Evolutionary conservation across 2,888 invertebrate species (phyloP).

Genomic region (Andricus curvator): DNA sequence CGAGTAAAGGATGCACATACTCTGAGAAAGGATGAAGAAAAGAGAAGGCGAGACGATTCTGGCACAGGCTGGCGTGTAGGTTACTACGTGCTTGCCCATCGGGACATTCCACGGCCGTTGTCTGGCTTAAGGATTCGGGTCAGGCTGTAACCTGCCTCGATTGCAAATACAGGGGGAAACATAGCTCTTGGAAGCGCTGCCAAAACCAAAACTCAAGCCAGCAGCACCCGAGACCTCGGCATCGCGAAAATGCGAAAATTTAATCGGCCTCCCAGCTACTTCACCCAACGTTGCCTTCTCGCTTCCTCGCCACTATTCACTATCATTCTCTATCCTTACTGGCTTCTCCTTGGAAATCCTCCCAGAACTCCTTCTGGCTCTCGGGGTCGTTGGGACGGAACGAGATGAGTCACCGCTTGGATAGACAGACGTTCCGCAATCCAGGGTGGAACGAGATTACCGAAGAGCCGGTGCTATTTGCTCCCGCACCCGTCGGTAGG

Average conservation of each 20-base stretch:
- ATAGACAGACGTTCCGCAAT: constrained; percentile 45
- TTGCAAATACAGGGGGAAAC: constrained; percentile 72
- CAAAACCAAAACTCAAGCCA: constrained; percentile 73
- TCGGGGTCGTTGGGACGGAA: constrained; percentile 46
- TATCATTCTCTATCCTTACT: constrained; percentile 44
- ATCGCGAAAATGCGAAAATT: constrained; percentile 66
- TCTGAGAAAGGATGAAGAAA: constrained; percentile 53
- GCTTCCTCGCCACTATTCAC: constrained; percentile 35
- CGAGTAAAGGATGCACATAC: constrained; percentile 33
- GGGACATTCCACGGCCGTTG: constrained; percentile 68
- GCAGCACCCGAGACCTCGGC: constrained; percentile 56
- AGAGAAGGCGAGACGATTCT: constrained; percentile 53
- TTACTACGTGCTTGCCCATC: constrained; percentile 69
- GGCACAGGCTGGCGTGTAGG: constrained; percentile 69
- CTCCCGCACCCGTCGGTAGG: constrained; percentile 46
- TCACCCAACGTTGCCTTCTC: constrained; percentile 48
- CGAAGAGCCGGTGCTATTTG: constrained; percentile 43
- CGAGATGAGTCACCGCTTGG: constrained; percentile 49
- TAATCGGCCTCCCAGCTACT: constrained; percentile 59
- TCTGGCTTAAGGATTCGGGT: constrained; percentile 73
- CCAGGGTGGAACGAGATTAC: constrained; percentile 52
- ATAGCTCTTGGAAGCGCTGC: constrained; percentile 68
- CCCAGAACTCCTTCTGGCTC: constrained; percentile 48
- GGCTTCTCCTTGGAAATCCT: constrained; percentile 33
- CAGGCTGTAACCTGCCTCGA: constrained; percentile 73